Conservation (phyloP, 2,888 invertebrate species). For the Malthinus flaveolus region DNA sequence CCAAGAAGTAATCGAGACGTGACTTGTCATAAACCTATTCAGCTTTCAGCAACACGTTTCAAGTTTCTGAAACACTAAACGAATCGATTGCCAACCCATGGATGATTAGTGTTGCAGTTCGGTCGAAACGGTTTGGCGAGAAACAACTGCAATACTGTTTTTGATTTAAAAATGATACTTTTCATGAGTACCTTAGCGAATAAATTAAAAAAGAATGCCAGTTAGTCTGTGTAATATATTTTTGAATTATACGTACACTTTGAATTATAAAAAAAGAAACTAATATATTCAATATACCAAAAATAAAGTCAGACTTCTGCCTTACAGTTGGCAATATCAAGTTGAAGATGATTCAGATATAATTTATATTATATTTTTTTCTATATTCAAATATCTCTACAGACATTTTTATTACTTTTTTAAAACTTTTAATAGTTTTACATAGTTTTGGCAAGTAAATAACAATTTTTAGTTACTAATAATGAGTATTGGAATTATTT, state of each 20-base stretch:
- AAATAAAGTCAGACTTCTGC: conserved; percentile 3
- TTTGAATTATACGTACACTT: neutral
- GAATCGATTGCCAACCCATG: too few species aligned
- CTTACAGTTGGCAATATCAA: conserved; percentile 6
- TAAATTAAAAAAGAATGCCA: too few species aligned
- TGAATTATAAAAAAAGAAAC: conserved; percentile 1
- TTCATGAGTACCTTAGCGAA: too few species aligned
- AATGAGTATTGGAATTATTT: conserved; percentile 6
- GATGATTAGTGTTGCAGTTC: too few species aligned
- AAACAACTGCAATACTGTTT: too few species aligned
- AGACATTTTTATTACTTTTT: conserved; percentile 5
- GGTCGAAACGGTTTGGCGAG: too few species aligned
- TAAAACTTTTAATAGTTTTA: conserved; percentile 7
- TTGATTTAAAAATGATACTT: too few species aligned
- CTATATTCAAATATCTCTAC: conserved; percentile 1
- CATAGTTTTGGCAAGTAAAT: conserved; percentile 6
- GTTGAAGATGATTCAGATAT: conserved; percentile 6
- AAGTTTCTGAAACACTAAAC: too few species aligned
- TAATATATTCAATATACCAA: conserved; percentile 5
- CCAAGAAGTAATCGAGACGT: too few species aligned
- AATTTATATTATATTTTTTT: conserved; percentile 5
- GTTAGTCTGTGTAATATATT: too few species aligned
- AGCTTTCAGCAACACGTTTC: too few species aligned
- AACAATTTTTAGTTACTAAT: conserved; percentile 4
- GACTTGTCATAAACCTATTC: too few species aligned